A percentile compares a stretch with the other conserved stretches of the same genome.
Conservation (phyloP, 2,797 vertebrate genomes). For the Cephalopachus bancanus region DNA sequence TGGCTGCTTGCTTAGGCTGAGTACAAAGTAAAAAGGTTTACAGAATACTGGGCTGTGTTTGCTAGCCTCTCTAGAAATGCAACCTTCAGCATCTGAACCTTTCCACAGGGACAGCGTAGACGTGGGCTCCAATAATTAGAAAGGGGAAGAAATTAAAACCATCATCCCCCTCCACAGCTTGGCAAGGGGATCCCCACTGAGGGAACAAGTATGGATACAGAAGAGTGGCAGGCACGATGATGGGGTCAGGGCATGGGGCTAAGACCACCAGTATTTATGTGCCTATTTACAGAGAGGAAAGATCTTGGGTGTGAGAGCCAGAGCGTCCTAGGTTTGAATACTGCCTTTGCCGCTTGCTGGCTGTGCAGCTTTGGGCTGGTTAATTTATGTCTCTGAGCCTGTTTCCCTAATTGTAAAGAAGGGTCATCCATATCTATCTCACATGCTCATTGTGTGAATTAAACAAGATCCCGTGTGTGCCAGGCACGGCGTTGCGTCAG, state of each 20-base stretch:
- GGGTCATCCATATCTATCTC: neutral
- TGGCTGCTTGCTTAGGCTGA: neutral
- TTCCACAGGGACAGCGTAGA: neutral
- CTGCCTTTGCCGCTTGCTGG: neutral
- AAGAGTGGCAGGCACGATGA: rapidly evolving
- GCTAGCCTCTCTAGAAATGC: neutral
- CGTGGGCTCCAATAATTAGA: neutral
- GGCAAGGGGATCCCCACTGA: no score
- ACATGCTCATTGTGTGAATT: neutral
- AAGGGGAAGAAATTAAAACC: neutral
- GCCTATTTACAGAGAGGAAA: neutral
- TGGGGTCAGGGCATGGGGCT: neutral
- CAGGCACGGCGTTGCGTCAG: neutral
- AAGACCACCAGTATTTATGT: no score
- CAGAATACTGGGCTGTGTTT: neutral
- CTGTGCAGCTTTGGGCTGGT: neutral
- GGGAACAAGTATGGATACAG: rapidly evolving
- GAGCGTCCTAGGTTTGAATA: neutral
- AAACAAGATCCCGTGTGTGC: neutral
- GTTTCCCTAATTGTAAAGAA: neutral
- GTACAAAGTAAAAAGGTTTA: neutral
- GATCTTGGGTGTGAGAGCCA: neutral
- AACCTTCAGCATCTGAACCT: neutral
- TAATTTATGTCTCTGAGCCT: neutral
- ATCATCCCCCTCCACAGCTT: neutral